A percentile compares a stretch with the other conserved stretches of the same genome.
phyloP scores from a whole-genome alignment of 2,888 invertebrate genomes.

The Nomada fabriciana region DNA sequence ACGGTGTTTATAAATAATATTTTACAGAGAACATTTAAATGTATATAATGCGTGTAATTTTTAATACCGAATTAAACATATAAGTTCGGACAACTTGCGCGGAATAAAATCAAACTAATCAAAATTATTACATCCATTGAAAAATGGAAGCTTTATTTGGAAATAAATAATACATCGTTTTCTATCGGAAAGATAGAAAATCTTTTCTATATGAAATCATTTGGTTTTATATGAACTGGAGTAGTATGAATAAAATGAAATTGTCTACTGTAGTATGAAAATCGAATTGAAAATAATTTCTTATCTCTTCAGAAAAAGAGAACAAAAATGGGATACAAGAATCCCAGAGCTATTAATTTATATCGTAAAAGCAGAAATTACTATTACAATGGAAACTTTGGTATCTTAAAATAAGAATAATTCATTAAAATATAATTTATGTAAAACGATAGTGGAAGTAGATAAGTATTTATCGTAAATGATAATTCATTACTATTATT shows the following conservation, averaged over 20 bases:
- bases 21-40: constrained; percentile 49
- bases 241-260: constrained; percentile 11
- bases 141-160: constrained; percentile 31
- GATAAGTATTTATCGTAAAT: constrained; percentile 43
- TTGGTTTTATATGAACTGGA: background rate
- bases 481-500: constrained; percentile 31
- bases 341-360: constrained; percentile 23
- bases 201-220: constrained; percentile 6
- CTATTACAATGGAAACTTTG: constrained; percentile 42
- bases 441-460: constrained; percentile 22
- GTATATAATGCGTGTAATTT: constrained; percentile 33
- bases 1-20: constrained; percentile 51
- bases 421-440: constrained; percentile 21
- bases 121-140: constrained; percentile 12
- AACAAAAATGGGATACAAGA: constrained; percentile 19
- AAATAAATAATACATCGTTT: constrained; percentile 7
- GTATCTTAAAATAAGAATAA: constrained; percentile 30
- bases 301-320: constrained; percentile 10
- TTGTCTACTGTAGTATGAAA: background rate
- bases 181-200: background rate
- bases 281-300: constrained; percentile 19
- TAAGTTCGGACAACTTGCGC: constrained; percentile 1
- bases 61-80: background rate
- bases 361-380: constrained; percentile 28
- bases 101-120: constrained; percentile 16